Percentiles rank a stretch among this genome's conserved stretches.
Conservation (phyloP, 2,888 invertebrate genomes). For the Diaprepes abbreviatus region DNA sequence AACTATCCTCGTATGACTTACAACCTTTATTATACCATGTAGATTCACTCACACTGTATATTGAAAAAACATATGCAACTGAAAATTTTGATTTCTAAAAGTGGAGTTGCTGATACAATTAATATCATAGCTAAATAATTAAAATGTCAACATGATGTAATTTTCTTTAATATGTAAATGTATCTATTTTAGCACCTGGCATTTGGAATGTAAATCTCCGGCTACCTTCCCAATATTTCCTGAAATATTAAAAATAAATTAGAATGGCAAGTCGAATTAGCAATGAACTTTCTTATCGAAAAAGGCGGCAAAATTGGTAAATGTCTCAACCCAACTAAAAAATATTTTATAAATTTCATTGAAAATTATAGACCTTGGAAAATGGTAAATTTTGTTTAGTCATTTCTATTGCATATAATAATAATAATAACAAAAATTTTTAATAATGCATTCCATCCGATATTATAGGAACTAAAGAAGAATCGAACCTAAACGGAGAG, state of each 20-base stretch:
- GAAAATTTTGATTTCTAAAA: background rate
- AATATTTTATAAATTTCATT: background rate
- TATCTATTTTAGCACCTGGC: background rate
- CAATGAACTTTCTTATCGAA: too few species aligned
- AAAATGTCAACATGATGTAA: conserved; percentile 5
- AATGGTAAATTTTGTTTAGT: background rate
- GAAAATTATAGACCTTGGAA: background rate
- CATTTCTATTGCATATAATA: background rate
- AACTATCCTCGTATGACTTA: too few species aligned
- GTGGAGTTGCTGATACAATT: background rate
- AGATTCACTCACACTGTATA: too few species aligned
- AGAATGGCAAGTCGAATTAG: too few species aligned
- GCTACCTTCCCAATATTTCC: background rate
- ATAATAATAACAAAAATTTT: background rate
- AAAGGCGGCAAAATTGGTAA: too few species aligned
- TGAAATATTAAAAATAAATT: background rate
- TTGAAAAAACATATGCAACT: too few species aligned
- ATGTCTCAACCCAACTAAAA: too few species aligned
- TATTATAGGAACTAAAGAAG: background rate
- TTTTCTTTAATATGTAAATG: conserved; percentile 1
- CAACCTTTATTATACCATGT: too few species aligned
- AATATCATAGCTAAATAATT: background rate
- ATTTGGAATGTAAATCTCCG: too few species aligned
- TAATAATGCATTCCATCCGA: background rate
- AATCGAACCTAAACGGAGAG: too few species aligned